Evolutionary conservation across 2,113 vertebrate species (phyloP), one percentile per base, ranked within the genome.

Genomic region (Passer domesticus): DNA sequence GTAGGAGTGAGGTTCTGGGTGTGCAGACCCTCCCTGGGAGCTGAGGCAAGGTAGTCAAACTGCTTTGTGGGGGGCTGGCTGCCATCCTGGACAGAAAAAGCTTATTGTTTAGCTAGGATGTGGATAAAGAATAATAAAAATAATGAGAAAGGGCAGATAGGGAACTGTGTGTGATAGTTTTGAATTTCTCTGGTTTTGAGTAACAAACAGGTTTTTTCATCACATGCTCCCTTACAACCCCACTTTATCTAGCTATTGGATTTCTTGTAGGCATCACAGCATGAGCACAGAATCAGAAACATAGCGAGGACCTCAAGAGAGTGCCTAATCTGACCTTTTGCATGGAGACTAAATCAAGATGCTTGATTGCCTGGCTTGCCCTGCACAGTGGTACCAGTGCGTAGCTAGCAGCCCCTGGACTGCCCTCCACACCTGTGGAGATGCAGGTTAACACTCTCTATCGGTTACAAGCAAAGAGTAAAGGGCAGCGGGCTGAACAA

Each of bases 321-420:
- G n/a, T 35, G 39, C 76, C 88, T 90, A 70, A 94, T 89, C 94
- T 92, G 86, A 94, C 86, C 86, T 93, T 94, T 90, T 88, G 50
- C 83, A 86, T 77, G 67, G 90, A 93, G 66, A 39, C 50, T 69
- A 47, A 80, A 83, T 89, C 83, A 93, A 59, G 88, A 59, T 67
- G 50, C 88, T 74, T 49, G 67, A 68, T 90, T 94, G 87, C 59
- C 49, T 79, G 62, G 37, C 59, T 91, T 95, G 63, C 76, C 87
- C 47, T 94, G 90, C 59, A 31, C 53, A 58, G 63, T 35, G 72
- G 16, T 83, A 63, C n/a, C 55, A 60, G 75, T 13, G 46, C 37
- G 43, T 1, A 28, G 82, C 15, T 4, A 25, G 52, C 7, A 14
- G 47, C 23, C 87, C 23, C 68, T 37, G 75, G 67, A 1, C 78